A percentile compares a stretch with the other conserved stretches of the same genome.
Evolutionary conservation across 2,888 invertebrate genomes (phyloP).

Genomic region (Tricholauxania praeusta): DNA sequence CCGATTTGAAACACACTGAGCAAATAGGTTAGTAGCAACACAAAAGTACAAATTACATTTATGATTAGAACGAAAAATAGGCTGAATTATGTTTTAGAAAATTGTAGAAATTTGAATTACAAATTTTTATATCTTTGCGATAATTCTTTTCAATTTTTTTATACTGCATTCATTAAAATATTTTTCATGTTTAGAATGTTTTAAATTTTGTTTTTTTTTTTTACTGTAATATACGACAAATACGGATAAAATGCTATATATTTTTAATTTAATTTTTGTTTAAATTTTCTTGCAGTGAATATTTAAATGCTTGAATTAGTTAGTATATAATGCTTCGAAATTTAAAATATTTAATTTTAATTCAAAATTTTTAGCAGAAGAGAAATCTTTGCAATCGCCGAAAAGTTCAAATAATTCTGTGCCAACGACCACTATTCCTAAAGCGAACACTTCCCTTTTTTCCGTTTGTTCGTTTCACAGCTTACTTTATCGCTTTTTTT

Average conservation of each 20-base stretch:
- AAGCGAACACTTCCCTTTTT: conserved; percentile 15
- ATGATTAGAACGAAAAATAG: too few species aligned
- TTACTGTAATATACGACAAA: conserved; percentile 60
- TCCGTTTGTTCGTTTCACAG: background rate
- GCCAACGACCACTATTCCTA: conserved; percentile 13
- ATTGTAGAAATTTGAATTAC: too few species aligned
- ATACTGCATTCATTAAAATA: background rate
- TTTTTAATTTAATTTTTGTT: conserved; percentile 11
- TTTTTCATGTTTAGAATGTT: conserved; percentile 50
- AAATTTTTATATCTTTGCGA: too few species aligned
- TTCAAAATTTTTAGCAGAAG: conserved; percentile 17
- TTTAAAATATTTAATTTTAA: conserved; percentile 24
- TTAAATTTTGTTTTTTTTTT: conserved; percentile 47
- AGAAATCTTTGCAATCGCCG: conserved; percentile 31
- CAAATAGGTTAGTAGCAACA: too few species aligned
- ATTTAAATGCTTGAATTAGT: conserved; percentile 34
- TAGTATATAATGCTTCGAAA: conserved; percentile 24
- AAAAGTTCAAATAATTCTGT: conserved; percentile 25
- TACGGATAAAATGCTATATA: conserved; percentile 52
- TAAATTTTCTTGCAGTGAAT: conserved; percentile 35
- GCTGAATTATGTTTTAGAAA: too few species aligned
- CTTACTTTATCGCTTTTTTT: conserved; percentile 30
- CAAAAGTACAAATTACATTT: too few species aligned
- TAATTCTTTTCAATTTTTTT: too few species aligned
- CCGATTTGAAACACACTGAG: too few species aligned